A percentile compares a stretch with the other conserved stretches of the same genome.
Evolutionary conservation across 2,888 invertebrate species (phyloP).

Genomic region (Ganaspis brasiliensis): DNA sequence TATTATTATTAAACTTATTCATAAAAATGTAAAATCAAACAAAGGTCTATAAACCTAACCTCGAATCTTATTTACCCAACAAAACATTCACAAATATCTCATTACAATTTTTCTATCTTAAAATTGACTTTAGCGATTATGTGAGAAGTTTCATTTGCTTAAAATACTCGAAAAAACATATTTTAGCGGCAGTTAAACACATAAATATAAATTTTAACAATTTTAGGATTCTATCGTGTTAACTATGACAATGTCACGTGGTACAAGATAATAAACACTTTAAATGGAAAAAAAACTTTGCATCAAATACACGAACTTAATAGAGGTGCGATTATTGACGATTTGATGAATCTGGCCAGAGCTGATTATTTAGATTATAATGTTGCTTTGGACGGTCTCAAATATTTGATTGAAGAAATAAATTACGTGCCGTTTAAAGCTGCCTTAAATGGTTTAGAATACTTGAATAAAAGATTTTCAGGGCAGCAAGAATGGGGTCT

Average conservation of each 20-base stretch:
- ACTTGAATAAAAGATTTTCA: conserved; percentile 66
- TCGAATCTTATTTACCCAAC: too few relatives aligned
- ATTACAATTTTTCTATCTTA: too few relatives aligned
- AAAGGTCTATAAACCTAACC: too few relatives aligned
- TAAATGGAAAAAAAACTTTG: conserved; percentile 79
- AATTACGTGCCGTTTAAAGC: conserved; percentile 87
- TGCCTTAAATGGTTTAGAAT: conserved; percentile 83
- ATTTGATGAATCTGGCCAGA: conserved; percentile 84
- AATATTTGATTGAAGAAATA: conserved; percentile 84
- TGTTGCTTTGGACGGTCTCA: conserved; percentile 82
- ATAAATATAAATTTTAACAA: conserved; percentile 27
- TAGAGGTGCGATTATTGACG: conserved; percentile 88
- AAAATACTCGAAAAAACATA: too few relatives aligned
- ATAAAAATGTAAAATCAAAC: too few relatives aligned
- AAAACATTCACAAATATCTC: too few relatives aligned
- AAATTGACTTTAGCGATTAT: too few relatives aligned
- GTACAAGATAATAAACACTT: conserved; percentile 82
- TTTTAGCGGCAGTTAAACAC: too few relatives aligned
- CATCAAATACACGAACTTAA: conserved; percentile 83
- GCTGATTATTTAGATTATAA: conserved; percentile 82
- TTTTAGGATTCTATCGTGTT: conserved; percentile 84
- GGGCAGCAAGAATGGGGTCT: conserved; percentile 59
- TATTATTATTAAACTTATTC: too few relatives aligned
- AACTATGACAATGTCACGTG: conserved; percentile 84
- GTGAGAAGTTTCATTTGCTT: too few relatives aligned